Base-by-base conservation (phyloP, 2,888 invertebrate species). In the Parnassius mnemosyne region DNA sequence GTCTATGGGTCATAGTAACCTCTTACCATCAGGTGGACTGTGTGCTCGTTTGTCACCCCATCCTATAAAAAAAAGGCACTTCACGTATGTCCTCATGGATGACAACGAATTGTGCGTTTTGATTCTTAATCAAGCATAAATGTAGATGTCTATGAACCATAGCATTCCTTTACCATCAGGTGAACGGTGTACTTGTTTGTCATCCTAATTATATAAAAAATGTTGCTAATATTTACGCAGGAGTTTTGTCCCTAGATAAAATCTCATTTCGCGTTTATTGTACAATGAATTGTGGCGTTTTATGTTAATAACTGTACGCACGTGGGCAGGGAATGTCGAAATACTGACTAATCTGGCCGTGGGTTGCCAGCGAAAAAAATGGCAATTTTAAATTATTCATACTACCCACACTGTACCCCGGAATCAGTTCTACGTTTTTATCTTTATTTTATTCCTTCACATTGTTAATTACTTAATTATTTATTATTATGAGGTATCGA, bases 361-460 rank as follows among this genome's bases (percentile, higher is more conserved):
- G 89, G 90, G 90, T 76, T 80, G 88, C 77, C 82, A 73, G 75
- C 75, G 78, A 85, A 58, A 86, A 86, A 90, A 89, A 89, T 89
- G 87, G 86, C 89, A 88, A 91, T 90, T 91, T 91, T 81, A 87
- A 89, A 89, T 89, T 89, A 89, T 89, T 81, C 84, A 85, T 81
- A 80, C 90, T 86, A 76, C 90, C 90, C 88, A 91, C 90, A 84
- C 77, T 72, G 69, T 64, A 69, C 75, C 12, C 75, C 73, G 77
- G 76, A 76, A 77, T 83, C 81, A 79, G 79, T 83, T 84, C 63
- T 64, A 65, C 60, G 59, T 63, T 62, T 71, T 68, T 65, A 67
- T 66, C 80, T 81, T 81, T 81, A 80, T 83, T 84, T 83, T 77
- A 82, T 81, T 78, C 79, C 82, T 80, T 80, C 79, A 84, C 78